Conservation (phyloP, 2,888 invertebrate species). For the Ophion ventricosus region DNA sequence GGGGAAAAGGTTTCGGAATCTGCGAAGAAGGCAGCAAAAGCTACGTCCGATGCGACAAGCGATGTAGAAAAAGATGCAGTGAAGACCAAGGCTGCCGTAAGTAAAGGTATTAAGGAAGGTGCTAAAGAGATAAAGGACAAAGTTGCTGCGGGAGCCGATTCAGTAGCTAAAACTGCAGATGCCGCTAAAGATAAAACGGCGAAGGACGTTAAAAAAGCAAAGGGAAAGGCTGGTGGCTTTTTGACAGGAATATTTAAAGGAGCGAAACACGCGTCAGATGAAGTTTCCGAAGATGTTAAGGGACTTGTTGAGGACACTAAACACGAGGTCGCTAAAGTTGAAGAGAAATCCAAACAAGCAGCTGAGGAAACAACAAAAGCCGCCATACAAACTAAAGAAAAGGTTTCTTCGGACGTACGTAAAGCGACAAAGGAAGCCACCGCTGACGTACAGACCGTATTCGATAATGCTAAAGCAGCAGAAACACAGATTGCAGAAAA, state of each 20-base stretch:
- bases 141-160: constrained; percentile 53
- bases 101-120: constrained; percentile 68
- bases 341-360: constrained; percentile 59
- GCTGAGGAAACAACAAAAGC: constrained; percentile 69
- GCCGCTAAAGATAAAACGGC: constrained; percentile 58
- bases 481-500: constrained; percentile 49
- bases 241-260: constrained; percentile 72
- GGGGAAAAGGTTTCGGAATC: constrained; percentile 73
- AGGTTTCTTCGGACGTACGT: constrained; percentile 34
- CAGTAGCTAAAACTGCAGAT: constrained; percentile 58
- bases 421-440: constrained; percentile 81
- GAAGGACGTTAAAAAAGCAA: constrained; percentile 68
- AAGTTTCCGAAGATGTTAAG: constrained; percentile 67
- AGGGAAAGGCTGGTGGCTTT: constrained; percentile 71
- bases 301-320: constrained; percentile 62
- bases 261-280: constrained; percentile 69
- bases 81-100: constrained; percentile 64
- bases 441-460: constrained; percentile 78
- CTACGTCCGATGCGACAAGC: constrained; percentile 73
- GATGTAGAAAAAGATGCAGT: constrained; percentile 55
- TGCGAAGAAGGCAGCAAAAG: constrained; percentile 52
- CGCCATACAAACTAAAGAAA: constrained; percentile 64
- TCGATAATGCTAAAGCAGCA: constrained; percentile 30
- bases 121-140: constrained; percentile 61
- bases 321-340: constrained; percentile 57